Evolutionary conservation across 1,140 invertebrate genomes (phyloP).

Genomic region (Ceratina japonica): DNA sequence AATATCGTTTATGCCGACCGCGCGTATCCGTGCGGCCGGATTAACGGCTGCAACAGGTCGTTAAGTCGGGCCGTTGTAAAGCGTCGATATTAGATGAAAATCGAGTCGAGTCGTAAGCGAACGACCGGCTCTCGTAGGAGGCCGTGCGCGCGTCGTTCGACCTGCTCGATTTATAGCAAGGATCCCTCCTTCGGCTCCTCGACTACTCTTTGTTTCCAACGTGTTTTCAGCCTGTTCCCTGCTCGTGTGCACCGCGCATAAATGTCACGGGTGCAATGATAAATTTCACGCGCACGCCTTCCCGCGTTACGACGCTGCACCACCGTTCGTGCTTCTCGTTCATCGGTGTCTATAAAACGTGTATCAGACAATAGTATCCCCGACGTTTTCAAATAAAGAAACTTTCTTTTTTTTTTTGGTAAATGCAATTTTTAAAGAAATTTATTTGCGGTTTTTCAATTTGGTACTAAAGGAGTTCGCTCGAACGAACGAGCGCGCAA

Average conservation of each 20-base stretch:
- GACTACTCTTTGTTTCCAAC: constrained; percentile 9
- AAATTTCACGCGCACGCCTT: constrained; percentile 21
- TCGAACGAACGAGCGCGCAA: no score
- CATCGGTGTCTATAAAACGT: neutral
- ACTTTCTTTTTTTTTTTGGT: no score
- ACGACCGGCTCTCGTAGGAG: neutral
- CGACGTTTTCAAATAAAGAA: no score
- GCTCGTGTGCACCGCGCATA: constrained; percentile 31
- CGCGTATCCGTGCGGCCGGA: constrained; percentile 49
- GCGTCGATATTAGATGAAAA: constrained; percentile 61
- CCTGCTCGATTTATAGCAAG: constrained; percentile 9
- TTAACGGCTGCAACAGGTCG: constrained; percentile 67
- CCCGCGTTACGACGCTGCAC: neutral
- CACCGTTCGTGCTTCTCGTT: neutral
- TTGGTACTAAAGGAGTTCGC: no score
- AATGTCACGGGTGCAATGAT: constrained; percentile 48
- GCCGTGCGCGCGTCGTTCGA: neutral
- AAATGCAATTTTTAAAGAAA: no score
- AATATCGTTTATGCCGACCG: constrained; percentile 63
- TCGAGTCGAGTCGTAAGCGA: constrained; percentile 44
- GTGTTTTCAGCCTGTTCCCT: constrained; percentile 20
- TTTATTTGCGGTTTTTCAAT: no score
- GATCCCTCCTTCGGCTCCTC: constrained; percentile 18
- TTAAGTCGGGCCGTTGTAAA: constrained; percentile 57
- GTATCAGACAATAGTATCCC: neutral